Conservation (phyloP, 2,113 vertebrate genomes). For the Isurus oxyrinchus region DNA sequence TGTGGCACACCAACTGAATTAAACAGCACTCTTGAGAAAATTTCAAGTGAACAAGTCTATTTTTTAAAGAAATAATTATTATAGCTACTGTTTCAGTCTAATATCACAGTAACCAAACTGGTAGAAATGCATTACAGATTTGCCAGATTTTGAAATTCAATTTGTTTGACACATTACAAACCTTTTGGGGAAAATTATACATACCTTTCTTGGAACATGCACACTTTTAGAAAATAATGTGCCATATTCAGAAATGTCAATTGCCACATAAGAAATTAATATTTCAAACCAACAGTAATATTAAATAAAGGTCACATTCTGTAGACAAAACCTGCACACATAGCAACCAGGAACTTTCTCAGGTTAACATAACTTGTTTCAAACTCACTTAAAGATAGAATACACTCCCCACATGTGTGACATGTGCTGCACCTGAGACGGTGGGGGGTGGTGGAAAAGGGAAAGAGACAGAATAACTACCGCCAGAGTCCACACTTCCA, state of each 20-base stretch:
- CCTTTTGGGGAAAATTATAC: background rate
- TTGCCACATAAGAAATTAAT: background rate
- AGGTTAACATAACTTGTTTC: background rate
- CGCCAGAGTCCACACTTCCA: background rate
- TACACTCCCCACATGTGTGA: background rate
- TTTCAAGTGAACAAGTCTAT: background rate
- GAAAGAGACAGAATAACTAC: background rate
- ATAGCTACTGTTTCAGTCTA: background rate
- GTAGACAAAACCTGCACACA: background rate
- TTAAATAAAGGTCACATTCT: background rate
- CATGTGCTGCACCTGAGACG: background rate
- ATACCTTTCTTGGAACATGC: background rate
- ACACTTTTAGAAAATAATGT: background rate
- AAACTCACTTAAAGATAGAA: background rate
- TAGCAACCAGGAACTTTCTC: background rate
- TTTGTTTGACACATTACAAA: background rate
- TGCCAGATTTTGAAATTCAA: slow-evolving; percentile 1
- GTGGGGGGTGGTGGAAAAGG: background rate
- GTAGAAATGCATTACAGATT: background rate
- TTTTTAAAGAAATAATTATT: background rate
- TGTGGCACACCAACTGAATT: background rate
- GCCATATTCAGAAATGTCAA: background rate
- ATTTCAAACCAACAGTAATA: background rate
- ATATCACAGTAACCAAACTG: background rate
- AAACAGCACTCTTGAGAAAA: background rate